Percentiles rank a stretch among this genome's conserved stretches.
phyloP scores from a whole-genome alignment of 2,888 invertebrate species.

The Ophioninae sp. region DNA sequence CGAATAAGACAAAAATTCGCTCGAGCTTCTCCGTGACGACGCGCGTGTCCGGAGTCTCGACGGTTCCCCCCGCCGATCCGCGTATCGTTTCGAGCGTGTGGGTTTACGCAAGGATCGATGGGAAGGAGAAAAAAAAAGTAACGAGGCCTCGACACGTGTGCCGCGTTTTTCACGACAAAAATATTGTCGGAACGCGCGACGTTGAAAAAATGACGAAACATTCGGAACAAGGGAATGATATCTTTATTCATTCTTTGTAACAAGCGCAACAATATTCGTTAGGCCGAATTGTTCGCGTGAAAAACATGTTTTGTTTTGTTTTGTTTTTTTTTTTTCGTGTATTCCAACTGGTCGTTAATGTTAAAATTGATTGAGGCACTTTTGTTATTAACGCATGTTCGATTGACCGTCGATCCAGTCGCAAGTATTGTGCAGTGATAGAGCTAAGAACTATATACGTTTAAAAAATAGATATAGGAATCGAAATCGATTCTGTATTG shows the following conservation, averaged over 20 bases:
- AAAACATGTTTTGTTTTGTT: no score
- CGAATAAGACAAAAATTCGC: slow-evolving; percentile 22
- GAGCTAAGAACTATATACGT: slow-evolving; percentile 16
- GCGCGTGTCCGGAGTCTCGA: neutral
- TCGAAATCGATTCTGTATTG: slow-evolving; percentile 38
- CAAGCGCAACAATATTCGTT: slow-evolving; percentile 53
- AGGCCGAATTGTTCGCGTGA: slow-evolving; percentile 27
- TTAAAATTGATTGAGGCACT: slow-evolving; percentile 46
- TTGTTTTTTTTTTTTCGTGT: slow-evolving; percentile 10
- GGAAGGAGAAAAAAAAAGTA: neutral
- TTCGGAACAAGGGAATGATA: slow-evolving; percentile 41
- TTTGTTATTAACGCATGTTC: neutral
- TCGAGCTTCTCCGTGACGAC: slow-evolving; percentile 9
- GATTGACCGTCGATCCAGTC: slow-evolving; percentile 29
- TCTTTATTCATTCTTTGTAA: slow-evolving; percentile 59
- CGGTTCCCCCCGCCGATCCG: neutral
- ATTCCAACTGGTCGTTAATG: slow-evolving; percentile 16
- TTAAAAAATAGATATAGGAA: slow-evolving; percentile 28
- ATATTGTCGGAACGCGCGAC: neutral
- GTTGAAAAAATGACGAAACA: slow-evolving; percentile 2
- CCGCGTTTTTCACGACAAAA: neutral
- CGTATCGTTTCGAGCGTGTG: neutral
- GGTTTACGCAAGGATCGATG: neutral
- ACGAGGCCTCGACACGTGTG: slow-evolving; percentile 12
- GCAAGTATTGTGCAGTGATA: slow-evolving; percentile 33